Base-by-base conservation (phyloP, 2,797 vertebrate species). In the Dromococcyx pavoninus region DNA sequence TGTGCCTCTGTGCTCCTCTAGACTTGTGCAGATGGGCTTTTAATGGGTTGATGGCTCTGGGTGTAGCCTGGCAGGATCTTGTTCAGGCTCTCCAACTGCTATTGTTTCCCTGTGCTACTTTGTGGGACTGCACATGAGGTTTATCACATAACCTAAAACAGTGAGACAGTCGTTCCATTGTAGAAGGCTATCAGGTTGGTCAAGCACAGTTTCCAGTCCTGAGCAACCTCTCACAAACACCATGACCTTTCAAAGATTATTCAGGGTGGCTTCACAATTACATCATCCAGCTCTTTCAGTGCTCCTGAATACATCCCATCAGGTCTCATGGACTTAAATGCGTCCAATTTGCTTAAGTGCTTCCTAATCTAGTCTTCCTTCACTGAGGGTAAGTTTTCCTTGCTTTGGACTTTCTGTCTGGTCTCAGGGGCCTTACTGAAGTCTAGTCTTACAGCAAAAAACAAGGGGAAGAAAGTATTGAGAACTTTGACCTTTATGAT, bases 371-470 rank as follows among this genome's bases (percentile, higher is more conserved):
- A 35, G 22, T 35, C 14, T 5, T 65, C 33, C 43, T 39, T 25
- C 12, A 48, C 27, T 1, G 1, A 53, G 8, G 41, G 9, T 23
- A 57, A 2, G 0, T 51, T 6, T 41, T 48, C 35, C 33, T 57
- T 53, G 8, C 37, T 64, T 33, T 61, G 57, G 51, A 53, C 37
- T 39, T 80, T 51, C 14, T 27, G 16, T 56, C n/a, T 61, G 27
- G 35, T 32, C 25, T 81, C 51, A 53, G 37, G 12, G 17, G 9
- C 28, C 30, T n/a, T 76, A 39, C 32, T 75, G 44, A 83, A 73
- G 15, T 16, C 11, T 51, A 60, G 8, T 30, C 33, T 77, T 50
- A 61, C 9, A 62, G 37, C 57, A 66, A 81, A 70, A 80, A 22
- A 2, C 25, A 73, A 1, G 1, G 17, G 50, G 23, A 82, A 58